These are phyloP conservation scores for Elymnias hypermnestra DNA, from an alignment of 1,140 invertebrate genomes.

Conservation along the genomic window DNA sequence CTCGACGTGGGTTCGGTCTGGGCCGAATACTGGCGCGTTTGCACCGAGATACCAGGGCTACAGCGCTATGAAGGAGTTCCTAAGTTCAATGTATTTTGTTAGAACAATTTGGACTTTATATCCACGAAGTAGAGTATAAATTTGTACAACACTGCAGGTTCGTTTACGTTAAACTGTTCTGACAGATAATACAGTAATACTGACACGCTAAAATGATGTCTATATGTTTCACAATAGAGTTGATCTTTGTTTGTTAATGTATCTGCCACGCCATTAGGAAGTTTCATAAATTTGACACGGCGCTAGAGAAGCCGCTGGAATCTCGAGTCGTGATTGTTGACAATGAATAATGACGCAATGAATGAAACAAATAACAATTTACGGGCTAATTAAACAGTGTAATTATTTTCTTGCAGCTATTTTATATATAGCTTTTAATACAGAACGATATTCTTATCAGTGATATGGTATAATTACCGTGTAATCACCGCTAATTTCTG, in stretches of 20 bases:
- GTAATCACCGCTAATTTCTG: too few species aligned
- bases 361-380: conserved; percentile 18
- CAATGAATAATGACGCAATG: conserved; percentile 36
- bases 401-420: conserved; percentile 2
- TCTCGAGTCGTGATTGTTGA: conserved; percentile 40
- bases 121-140: conserved; percentile 7
- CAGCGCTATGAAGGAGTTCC: conserved; percentile 68
- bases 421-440: too few species aligned
- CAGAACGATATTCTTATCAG: too few species aligned
- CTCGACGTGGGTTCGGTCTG: conserved; percentile 49
- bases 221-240: conserved; percentile 19
- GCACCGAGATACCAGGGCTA: conserved; percentile 64
- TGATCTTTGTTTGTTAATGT: conserved; percentile 24
- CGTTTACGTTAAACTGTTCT: conserved; percentile 49
- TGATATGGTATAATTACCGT: too few species aligned
- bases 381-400: conserved; percentile 14
- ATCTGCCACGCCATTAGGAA: conserved; percentile 39
- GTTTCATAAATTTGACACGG: conserved; percentile 66
- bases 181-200: conserved; percentile 43
- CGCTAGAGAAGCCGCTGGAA: conserved; percentile 51
- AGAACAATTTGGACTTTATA: conserved; percentile 29
- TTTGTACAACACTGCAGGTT: conserved; percentile 9
- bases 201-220: conserved; percentile 27
- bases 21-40: conserved; percentile 72
- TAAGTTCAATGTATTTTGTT: conserved; percentile 10